These are phyloP conservation scores for Calonectris borealis DNA, from an alignment of 2,113 vertebrate genomes.

Conservation along the genomic window DNA sequence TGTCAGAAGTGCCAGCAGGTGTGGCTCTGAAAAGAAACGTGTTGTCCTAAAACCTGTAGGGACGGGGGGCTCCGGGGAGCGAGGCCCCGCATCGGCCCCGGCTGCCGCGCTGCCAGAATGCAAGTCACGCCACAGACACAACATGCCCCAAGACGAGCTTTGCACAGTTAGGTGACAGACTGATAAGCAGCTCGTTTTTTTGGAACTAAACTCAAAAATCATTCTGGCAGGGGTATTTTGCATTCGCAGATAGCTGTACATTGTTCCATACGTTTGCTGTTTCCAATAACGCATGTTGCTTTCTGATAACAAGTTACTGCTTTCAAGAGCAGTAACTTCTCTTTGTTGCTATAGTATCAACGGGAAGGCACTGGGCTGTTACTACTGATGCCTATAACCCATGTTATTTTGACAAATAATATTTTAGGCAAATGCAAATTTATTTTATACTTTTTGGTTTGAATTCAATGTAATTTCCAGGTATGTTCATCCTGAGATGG, in stretches of 20 bases:
- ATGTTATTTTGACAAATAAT: background rate
- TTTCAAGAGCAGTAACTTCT: background rate
- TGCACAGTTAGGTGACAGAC: background rate
- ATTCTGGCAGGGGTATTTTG: background rate
- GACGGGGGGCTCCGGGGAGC: background rate
- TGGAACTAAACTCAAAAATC: background rate
- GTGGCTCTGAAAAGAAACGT: background rate
- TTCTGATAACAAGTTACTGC: conserved; percentile 26
- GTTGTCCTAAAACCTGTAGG: background rate
- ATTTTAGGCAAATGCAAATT: background rate
- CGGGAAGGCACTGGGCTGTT: background rate
- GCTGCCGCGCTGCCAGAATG: background rate
- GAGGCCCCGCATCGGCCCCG: fast-evolving
- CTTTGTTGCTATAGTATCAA: background rate
- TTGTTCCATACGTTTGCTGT: conserved; percentile 3
- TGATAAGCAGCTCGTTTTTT: background rate
- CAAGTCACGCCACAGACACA: background rate
- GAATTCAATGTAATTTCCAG: background rate
- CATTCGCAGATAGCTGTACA: background rate
- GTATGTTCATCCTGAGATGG: background rate
- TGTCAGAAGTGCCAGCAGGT: conserved; percentile 25
- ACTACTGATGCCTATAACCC: background rate
- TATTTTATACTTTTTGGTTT: background rate
- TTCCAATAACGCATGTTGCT: background rate
- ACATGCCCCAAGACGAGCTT: conserved; percentile 33